Base-by-base conservation (phyloP, 2,113 vertebrate genomes). In the Alexandromys fortis region DNA sequence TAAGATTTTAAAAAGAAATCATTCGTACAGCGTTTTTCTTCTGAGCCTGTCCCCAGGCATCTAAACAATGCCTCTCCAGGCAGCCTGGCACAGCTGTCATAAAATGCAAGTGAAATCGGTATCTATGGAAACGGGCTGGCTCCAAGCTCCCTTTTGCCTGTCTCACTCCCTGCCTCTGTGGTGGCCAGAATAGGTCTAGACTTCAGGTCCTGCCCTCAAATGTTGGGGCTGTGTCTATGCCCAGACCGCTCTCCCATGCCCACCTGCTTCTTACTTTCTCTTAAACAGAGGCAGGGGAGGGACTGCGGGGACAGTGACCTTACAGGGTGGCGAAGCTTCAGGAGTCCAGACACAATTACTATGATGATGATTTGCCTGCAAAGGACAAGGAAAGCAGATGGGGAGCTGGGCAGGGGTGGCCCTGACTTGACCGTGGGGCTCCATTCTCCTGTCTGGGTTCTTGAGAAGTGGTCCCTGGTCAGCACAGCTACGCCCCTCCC, bases 41-140 rank as follows among this genome's bases (percentile, higher is more conserved):
- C 85, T 19, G 72, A 89, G 90, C 3, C 1, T 77, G 95, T 94
- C 97, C 97, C 94, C 85, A 96, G 94, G 81, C 95, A 93, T 97
- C 88, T 77, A 97, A 91, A 98, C 86, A 96, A 96, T 95, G 92
- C 88, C 95, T 97, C 96, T 96, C 87, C 92, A 96, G 93, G 94
- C 95, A 91, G 95, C 75, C 75, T 38, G 92, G 92, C 93, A 76
- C 0, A 9, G 90, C 87, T 96, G 97, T 96, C 97, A 96, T 94
- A 96, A 96, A 96, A 97, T 63, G 97, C 92, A 95, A 79, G 96
- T 92, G 97, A 95, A 97, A 95, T 94, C 47, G 4, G 97, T 98
- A 96, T 97, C 97, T 97, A 97, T 98, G 97, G 97, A 96, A 98
- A 98, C 97, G 35, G 97, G 47, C 96, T 92, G 91, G 96, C 88